Percentiles rank a stretch among this genome's conserved stretches.
Conservation (phyloP, 2,113 vertebrate genomes). For the Dolichallabes microphthalmus region DNA sequence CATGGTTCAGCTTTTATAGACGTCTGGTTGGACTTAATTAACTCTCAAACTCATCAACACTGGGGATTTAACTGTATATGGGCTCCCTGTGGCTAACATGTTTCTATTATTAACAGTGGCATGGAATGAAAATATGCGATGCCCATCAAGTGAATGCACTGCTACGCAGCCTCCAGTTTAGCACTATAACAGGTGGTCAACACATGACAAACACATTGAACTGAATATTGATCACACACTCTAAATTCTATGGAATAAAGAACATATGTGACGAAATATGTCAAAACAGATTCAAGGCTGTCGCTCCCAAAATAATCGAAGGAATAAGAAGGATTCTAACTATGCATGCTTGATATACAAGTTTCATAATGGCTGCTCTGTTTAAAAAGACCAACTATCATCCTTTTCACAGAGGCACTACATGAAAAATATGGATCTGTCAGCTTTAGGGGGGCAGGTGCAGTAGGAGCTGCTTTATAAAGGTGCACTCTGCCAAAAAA, state of each 20-base stretch:
- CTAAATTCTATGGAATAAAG: conserved; percentile 5
- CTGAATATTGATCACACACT: conserved; percentile 11
- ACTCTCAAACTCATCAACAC: too few relatives aligned
- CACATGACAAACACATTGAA: not conserved
- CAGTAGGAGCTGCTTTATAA: not conserved
- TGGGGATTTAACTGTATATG: not conserved
- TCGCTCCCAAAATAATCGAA: not conserved
- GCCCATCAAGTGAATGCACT: conserved; percentile 11
- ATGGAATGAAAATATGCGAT: not conserved
- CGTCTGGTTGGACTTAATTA: too few relatives aligned
- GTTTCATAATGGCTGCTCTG: not conserved
- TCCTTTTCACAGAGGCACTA: conserved; percentile 22
- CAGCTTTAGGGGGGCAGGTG: conserved; percentile 25
- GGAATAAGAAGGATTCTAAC: not conserved
- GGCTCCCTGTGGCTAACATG: not conserved
- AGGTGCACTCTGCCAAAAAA: conserved; percentile 19
- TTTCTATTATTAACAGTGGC: not conserved
- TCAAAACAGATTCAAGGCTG: not conserved
- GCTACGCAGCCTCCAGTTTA: conserved; percentile 8
- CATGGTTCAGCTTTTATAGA: too few relatives aligned
- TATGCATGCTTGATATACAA: not conserved
- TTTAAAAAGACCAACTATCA: not conserved
- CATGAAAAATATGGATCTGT: conserved; percentile 33
- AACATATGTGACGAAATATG: conserved; percentile 11
- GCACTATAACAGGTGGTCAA: conserved; percentile 27